Conservation (phyloP, 2,888 invertebrate species). For the Caradrina clavipalpis region DNA sequence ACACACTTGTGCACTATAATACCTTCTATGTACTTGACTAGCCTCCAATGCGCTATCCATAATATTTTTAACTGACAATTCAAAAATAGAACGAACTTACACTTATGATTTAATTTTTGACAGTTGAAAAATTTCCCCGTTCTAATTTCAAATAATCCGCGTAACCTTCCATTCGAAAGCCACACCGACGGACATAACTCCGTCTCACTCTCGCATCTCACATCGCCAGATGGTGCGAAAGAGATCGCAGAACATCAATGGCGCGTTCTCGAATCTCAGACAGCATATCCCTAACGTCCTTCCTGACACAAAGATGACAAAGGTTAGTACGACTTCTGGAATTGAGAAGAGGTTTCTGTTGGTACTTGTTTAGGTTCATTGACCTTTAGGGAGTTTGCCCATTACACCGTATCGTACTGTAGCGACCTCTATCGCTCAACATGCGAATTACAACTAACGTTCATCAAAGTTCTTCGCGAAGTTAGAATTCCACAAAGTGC, state of each 20-base stretch:
- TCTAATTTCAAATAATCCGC: not conserved
- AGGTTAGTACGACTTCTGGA: constrained; percentile 91
- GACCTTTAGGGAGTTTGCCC: too few relatives aligned
- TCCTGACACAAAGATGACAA: constrained; percentile 98
- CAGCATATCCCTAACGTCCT: constrained; percentile 99
- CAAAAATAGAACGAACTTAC: too few relatives aligned
- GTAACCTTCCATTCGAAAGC: not conserved
- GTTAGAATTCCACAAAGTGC: too few relatives aligned
- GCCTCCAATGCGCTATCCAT: too few relatives aligned
- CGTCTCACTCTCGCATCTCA: constrained; percentile 75
- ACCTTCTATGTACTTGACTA: too few relatives aligned
- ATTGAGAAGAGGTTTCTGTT: constrained; percentile 45
- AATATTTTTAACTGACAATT: too few relatives aligned
- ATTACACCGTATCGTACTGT: too few relatives aligned
- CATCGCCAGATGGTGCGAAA: constrained; percentile 89
- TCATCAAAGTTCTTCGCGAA: too few relatives aligned
- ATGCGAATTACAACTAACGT: too few relatives aligned
- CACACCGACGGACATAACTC: constrained; percentile 55
- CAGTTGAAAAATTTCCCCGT: not conserved
- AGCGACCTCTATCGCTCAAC: too few relatives aligned
- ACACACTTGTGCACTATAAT: too few relatives aligned
- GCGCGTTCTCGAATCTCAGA: constrained; percentile 97
- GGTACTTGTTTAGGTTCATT: constrained; percentile 45
- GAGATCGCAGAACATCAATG: constrained; percentile 98
- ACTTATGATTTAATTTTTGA: not conserved